Percentiles rank a stretch among this genome's conserved stretches.
phyloP scores from a whole-genome alignment of 2,888 invertebrate genomes.

The Adela reaumurella region DNA sequence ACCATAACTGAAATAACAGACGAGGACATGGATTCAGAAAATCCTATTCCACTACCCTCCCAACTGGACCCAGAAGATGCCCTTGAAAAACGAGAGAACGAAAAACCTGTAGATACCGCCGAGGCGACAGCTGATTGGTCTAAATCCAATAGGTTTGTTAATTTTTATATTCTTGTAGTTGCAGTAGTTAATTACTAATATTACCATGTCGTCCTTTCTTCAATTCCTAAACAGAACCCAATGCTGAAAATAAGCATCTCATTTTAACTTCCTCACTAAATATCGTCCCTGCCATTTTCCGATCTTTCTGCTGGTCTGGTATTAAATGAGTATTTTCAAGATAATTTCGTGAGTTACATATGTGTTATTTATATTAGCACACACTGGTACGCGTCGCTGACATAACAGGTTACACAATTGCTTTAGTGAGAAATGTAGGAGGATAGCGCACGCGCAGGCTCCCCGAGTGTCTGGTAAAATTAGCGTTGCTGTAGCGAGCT shows the following conservation, averaged over 20 bases:
- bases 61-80: conserved; percentile 19
- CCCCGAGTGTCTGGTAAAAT: conserved; percentile 45
- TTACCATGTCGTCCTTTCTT: no score
- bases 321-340: no score
- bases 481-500: conserved; percentile 23
- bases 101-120: conserved; percentile 16
- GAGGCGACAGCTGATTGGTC: conserved; percentile 37
- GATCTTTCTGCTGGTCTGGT: no score
- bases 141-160: conserved; percentile 46
- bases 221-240: no score
- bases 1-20: conserved; percentile 49
- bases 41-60: conserved; percentile 29
- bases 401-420: conserved; percentile 28
- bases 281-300: no score
- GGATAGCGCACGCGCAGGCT: conserved; percentile 49
- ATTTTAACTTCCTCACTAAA: no score
- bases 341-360: no score
- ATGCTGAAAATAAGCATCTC: no score
- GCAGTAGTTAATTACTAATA: no score
- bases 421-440: conserved; percentile 32
- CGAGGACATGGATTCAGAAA: conserved; percentile 30
- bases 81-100: background rate
- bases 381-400: conserved; percentile 29
- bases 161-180: no score
- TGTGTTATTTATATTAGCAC: conserved; percentile 14